Evolutionary conservation across 2,797 vertebrate species (phyloP).

Genomic region (Lateolabrax maculatus): DNA sequence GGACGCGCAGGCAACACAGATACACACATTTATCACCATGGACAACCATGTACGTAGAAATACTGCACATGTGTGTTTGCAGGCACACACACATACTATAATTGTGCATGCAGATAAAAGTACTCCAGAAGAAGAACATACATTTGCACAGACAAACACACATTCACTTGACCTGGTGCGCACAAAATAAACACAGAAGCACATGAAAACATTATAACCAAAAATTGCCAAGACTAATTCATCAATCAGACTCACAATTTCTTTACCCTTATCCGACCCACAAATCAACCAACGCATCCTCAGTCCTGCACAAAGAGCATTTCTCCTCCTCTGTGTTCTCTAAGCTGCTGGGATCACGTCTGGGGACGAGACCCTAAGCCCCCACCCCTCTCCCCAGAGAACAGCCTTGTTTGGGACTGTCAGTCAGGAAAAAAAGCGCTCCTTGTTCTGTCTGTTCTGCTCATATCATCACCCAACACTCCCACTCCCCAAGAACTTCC

Average conservation of each 20-base stretch:
- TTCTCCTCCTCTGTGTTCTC: slow-evolving; percentile 39
- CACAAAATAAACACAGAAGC: slow-evolving; percentile 23
- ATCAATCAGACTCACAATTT: slow-evolving; percentile 54
- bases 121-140: background rate
- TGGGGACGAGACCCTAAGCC: slow-evolving; percentile 38
- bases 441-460: slow-evolving; percentile 70
- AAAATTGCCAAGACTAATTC: slow-evolving; percentile 52
- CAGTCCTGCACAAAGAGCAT: slow-evolving; percentile 55
- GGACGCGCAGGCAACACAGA: slow-evolving; percentile 1
- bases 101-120: background rate
- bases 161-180: background rate
- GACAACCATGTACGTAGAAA: slow-evolving; percentile 6
- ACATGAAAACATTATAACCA: slow-evolving; percentile 27
- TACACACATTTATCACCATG: slow-evolving; percentile 18
- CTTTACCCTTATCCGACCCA: slow-evolving; percentile 55
- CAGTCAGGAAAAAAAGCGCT: slow-evolving; percentile 65
- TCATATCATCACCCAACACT: slow-evolving; percentile 70
- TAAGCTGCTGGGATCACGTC: slow-evolving; percentile 36
- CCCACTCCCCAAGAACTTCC: slow-evolving; percentile 48
- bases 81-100: slow-evolving; percentile 3
- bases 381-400: slow-evolving; percentile 21
- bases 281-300: slow-evolving; percentile 57
- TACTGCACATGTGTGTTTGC: background rate
- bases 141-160: slow-evolving; percentile 1
- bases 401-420: slow-evolving; percentile 54